phyloP scores from a whole-genome alignment of 1,140 invertebrate species.

The Cyclina sinensis region DNA sequence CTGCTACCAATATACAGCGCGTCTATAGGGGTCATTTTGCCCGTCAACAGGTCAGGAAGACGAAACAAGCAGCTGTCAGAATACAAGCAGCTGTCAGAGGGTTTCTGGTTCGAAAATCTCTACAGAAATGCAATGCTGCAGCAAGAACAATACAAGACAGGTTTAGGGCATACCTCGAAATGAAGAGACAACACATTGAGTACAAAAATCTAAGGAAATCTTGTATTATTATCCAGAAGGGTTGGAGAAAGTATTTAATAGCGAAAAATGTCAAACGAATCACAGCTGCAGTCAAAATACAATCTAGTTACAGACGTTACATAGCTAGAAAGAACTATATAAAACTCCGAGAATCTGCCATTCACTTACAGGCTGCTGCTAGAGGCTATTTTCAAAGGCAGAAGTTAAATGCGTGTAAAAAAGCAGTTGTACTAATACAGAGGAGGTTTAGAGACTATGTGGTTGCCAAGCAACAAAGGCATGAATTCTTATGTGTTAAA shows the following conservation, averaged over 20 bases:
- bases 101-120: not conserved
- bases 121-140: not conserved
- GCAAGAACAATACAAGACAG: constrained; percentile 64
- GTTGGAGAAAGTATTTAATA: constrained; percentile 37
- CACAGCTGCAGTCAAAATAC: constrained; percentile 73
- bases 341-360: constrained; percentile 57
- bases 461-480: not conserved
- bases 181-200: constrained; percentile 18
- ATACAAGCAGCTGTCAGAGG: constrained; percentile 62
- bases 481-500: constrained; percentile 36
- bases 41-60: not conserved
- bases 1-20: constrained; percentile 72
- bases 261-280: constrained; percentile 41
- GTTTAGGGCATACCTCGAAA: constrained; percentile 54
- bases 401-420: constrained; percentile 33
- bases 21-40: constrained; percentile 44
- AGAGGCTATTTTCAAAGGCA: constrained; percentile 16
- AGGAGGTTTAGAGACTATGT: constrained; percentile 30
- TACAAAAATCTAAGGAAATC: constrained; percentile 28
- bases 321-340: constrained; percentile 31
- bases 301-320: constrained; percentile 69
- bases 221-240: constrained; percentile 49
- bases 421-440: constrained; percentile 68
- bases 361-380: constrained; percentile 71
- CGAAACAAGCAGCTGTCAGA: constrained; percentile 23